A percentile compares a stretch with the other conserved stretches of the same genome.
phyloP scores from a whole-genome alignment of 2,113 vertebrate genomes.

The Hipposideros armiger region DNA sequence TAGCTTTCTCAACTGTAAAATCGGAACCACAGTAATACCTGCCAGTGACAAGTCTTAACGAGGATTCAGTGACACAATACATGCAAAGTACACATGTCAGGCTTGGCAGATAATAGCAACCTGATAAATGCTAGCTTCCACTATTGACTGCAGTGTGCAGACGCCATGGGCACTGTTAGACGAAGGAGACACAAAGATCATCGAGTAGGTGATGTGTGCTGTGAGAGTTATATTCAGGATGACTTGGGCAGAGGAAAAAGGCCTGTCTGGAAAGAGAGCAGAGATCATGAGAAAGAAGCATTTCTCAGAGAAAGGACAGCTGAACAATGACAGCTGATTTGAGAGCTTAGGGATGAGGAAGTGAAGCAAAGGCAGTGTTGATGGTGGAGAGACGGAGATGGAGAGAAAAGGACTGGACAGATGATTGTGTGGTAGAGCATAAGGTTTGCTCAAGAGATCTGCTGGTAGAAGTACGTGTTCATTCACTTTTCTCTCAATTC shows the following conservation, averaged over 20 bases:
- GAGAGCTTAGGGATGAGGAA: not conserved
- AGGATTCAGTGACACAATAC: not conserved
- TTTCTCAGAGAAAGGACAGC: not conserved
- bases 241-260: not conserved
- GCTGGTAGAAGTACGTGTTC: not conserved
- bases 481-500: not conserved
- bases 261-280: not conserved
- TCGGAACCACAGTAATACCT: not conserved
- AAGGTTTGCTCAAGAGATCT: not conserved
- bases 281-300: not conserved
- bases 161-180: not conserved
- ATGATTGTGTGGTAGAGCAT: not conserved
- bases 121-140: fast-evolving
- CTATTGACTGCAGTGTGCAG: fast-evolving
- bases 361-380: not conserved
- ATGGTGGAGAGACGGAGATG: not conserved
- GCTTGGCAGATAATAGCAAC: too few species aligned
- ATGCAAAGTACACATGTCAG: fast-evolving
- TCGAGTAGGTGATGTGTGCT: fast-evolving
- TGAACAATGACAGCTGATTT: not conserved
- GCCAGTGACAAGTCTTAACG: fast-evolving
- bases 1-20: not conserved
- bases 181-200: not conserved
- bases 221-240: not conserved
- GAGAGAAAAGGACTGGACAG: not conserved